phyloP scores from a whole-genome alignment of 2,797 vertebrate species.

The Clarias pachynema region DNA sequence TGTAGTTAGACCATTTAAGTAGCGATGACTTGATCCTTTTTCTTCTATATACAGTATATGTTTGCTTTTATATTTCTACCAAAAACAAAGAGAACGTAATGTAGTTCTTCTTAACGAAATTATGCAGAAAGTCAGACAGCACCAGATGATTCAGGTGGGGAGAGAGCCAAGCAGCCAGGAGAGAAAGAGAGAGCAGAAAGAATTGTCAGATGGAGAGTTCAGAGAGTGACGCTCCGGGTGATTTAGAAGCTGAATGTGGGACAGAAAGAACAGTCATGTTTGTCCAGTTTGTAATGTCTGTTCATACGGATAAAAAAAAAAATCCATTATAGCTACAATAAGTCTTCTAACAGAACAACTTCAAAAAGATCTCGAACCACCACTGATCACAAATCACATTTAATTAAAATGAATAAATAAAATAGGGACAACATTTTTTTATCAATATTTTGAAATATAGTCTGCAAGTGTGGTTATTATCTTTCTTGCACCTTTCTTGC shows the following conservation, averaged over 20 bases:
- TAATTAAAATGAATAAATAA: background rate
- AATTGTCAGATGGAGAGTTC: constrained; percentile 9
- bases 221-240: background rate
- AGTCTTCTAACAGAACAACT: background rate
- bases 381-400: background rate
- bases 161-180: constrained; percentile 7
- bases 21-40: background rate
- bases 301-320: background rate
- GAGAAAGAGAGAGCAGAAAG: background rate
- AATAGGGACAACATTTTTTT: background rate
- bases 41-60: background rate
- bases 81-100: background rate
- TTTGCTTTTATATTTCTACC: background rate
- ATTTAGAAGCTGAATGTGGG: background rate
- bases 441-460: background rate
- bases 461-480: background rate
- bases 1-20: background rate
- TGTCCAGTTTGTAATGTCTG: background rate
- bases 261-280: background rate
- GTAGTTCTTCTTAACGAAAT: background rate
- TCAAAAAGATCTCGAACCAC: background rate
- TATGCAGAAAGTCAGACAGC: background rate
- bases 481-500: background rate
- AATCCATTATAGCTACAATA: background rate
- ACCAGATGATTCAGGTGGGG: constrained; percentile 4